Percentiles rank a stretch among this genome's conserved stretches.
phyloP scores from a whole-genome alignment of 2,113 vertebrate species.

The Tursiops truncatus region DNA sequence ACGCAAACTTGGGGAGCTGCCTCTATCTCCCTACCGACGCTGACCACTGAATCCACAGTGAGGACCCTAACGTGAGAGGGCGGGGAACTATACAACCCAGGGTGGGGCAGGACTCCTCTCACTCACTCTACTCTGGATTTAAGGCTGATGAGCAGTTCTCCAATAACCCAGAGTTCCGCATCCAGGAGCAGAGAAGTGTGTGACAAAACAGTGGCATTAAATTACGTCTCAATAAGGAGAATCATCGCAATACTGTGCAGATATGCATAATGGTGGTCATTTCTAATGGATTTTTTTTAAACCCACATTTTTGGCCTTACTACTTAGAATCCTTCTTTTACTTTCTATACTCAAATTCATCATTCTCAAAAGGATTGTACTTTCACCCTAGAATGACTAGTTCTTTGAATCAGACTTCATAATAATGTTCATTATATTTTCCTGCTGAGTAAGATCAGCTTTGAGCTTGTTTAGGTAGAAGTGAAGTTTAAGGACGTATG shows the following conservation, averaged over 20 bases:
- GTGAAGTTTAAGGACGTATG: background rate
- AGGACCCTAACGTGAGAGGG: background rate
- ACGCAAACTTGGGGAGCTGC: background rate
- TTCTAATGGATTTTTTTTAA: background rate
- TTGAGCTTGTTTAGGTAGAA: constrained; percentile 48
- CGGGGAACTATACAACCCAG: background rate
- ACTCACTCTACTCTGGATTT: background rate
- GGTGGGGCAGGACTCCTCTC: background rate
- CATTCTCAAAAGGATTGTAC: background rate
- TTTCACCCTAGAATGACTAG: constrained; percentile 36
- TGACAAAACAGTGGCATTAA: background rate
- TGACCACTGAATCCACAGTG: background rate
- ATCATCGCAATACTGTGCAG: background rate
- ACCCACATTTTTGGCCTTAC: background rate
- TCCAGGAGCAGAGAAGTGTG: background rate
- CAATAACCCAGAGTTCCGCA: background rate
- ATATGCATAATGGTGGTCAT: background rate
- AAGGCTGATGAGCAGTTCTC: background rate
- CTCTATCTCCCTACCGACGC: background rate
- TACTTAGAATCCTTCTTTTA: constrained; percentile 11
- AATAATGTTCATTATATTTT: constrained; percentile 46
- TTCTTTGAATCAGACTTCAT: constrained; percentile 32
- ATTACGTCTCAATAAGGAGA: background rate
- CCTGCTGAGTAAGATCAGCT: constrained; percentile 28
- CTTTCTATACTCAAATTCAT: constrained; percentile 43